Evolutionary conservation across 1,140 invertebrate species (phyloP), one percentile per base, ranked within the genome.

Genomic region (Drosophila triauraria): DNA sequence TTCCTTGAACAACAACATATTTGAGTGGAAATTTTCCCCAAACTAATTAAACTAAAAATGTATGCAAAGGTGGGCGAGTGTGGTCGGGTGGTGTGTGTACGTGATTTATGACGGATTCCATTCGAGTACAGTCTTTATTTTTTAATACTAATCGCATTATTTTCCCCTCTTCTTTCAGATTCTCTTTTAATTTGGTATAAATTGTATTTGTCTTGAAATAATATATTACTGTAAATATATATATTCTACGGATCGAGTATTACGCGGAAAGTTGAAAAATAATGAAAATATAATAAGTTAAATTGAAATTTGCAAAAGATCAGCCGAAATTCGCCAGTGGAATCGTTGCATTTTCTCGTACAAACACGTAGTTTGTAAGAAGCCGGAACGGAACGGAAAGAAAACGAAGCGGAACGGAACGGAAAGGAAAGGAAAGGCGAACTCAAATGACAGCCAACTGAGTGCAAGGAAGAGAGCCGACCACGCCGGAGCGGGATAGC

Each of bases 121-220:
- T 38, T 35, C 12, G 4, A 51, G 43, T 48, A 20, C 44, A 50
- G 27, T 35, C 30, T 17, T 20, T n/a, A 5, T 25, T 50, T 9
- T 15, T 8, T n/a, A 23, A 17, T 46, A 65, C 54, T 77, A 63
- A 75, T 47, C 2, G 9, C 3, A 38, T 25, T n/a, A 17, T 38
- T 17, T 23, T 32, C 17, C 20, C 40, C 20, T 68, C 17, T 60
- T n/a, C 17, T 88, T 90, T 10, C 85, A 88, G 84, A 90, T 85
- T 90, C 78, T 79, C 78, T 81, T 75, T 81, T 88, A 78, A 79
- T 75, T 85, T 78, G 75, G 71, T 60, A 68, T 68, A 47, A 88
- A 57, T 84, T 61, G 85, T 90, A 61, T 58, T 69, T 74, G 81
- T 83, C 65, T 77, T 63, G 30, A 60, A 68, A 59, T 46, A 59